phyloP scores from a whole-genome alignment of 2,888 invertebrate genomes.

The Aradus depressus region DNA sequence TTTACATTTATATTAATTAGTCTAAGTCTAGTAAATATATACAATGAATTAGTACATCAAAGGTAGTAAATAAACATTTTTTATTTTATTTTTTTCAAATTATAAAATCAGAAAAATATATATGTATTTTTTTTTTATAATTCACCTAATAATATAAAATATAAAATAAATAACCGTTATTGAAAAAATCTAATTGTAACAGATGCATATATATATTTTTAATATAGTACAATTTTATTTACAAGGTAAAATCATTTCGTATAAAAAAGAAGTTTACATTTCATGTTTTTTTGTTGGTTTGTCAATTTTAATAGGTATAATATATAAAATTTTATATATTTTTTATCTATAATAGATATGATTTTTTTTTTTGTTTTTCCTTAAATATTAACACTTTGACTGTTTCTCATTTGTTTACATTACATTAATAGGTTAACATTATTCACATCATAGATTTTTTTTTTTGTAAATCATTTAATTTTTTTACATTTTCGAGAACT shows the following conservation, averaged over 20 bases:
- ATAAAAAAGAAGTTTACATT: too few species aligned
- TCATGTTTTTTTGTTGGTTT: too few species aligned
- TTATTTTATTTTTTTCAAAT: slow-evolving; percentile 11
- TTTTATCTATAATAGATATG: too few species aligned
- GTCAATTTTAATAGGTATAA: too few species aligned
- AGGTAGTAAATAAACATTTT: slow-evolving; percentile 12
- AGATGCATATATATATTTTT: slow-evolving; percentile 9
- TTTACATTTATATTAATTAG: slow-evolving; percentile 25
- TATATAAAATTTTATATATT: too few species aligned
- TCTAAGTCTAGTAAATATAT: slow-evolving; percentile 23
- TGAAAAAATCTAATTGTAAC: slow-evolving; percentile 12
- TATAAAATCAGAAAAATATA: slow-evolving; percentile 18
- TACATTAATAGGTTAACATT: too few species aligned
- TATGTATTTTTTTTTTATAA: slow-evolving; percentile 7
- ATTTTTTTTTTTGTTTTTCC: too few species aligned
- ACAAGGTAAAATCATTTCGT: slow-evolving; percentile 13
- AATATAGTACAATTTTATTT: slow-evolving; percentile 15
- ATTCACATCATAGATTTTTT: too few species aligned
- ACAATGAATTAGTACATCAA: slow-evolving; percentile 16
- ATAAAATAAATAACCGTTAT: slow-evolving; percentile 7
- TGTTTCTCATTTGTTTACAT: too few species aligned
- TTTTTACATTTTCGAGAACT: too few species aligned
- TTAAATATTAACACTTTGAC: too few species aligned
- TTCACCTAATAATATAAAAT: slow-evolving; percentile 18
- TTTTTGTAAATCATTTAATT: too few species aligned